Conservation (phyloP, 1,140 invertebrate genomes). For the Arctopsyche grandis region DNA sequence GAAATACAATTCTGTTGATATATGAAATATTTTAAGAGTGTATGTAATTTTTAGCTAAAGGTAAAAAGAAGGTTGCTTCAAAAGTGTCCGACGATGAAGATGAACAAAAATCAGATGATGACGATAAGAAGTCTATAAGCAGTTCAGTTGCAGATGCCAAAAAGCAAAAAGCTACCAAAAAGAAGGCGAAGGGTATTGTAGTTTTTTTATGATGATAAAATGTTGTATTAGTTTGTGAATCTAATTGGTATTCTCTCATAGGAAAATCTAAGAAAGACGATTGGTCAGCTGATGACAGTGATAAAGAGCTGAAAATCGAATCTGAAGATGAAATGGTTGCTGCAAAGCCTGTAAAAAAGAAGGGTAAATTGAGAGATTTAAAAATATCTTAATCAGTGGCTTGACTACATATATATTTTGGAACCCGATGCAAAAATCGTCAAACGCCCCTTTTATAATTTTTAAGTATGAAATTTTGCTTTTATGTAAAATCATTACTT, state of each 20-base stretch:
- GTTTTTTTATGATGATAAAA: background rate
- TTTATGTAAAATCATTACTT: too few relatives aligned
- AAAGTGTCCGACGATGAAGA: conserved; percentile 36
- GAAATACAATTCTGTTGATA: background rate
- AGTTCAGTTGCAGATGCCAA: conserved; percentile 58
- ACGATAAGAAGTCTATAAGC: conserved; percentile 61
- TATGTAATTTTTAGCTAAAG: conserved; percentile 58
- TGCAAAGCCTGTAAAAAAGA: conserved; percentile 58
- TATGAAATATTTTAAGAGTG: background rate
- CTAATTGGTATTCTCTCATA: conserved; percentile 50
- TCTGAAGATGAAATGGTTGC: conserved; percentile 57
- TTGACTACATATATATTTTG: too few relatives aligned
- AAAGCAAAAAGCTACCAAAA: conserved; percentile 58
- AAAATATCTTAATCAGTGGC: background rate
- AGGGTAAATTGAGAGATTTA: conserved; percentile 53
- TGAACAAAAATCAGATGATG: conserved; percentile 51
- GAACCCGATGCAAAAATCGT: too few relatives aligned
- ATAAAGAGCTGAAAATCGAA: conserved; percentile 60
- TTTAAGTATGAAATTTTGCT: background rate
- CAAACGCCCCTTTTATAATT: too few relatives aligned
- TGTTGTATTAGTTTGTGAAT: background rate
- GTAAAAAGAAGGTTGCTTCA: conserved; percentile 56
- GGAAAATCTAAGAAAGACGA: conserved; percentile 62
- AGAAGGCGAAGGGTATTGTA: conserved; percentile 51
- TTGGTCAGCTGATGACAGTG: conserved; percentile 60